Conservation (phyloP, 2,888 invertebrate genomes). For the Chloroclysta siterata region DNA sequence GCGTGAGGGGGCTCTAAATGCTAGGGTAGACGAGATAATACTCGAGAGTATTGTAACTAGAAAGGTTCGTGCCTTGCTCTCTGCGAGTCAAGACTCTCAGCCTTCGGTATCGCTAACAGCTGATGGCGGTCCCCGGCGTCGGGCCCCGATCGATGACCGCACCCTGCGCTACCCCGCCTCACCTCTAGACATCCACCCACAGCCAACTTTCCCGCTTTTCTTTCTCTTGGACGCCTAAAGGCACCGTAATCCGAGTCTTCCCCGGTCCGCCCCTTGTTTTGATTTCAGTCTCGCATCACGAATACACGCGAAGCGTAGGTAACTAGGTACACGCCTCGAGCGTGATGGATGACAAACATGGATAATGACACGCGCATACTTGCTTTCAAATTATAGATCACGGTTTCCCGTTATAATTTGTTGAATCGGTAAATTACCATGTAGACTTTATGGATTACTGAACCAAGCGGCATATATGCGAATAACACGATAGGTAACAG, state of each 20-base stretch:
- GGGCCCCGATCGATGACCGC: conserved; percentile 77
- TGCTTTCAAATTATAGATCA: conserved; percentile 34
- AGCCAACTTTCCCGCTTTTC: conserved; percentile 78
- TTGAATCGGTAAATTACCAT: conserved; percentile 34
- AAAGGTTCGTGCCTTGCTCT: conserved; percentile 34
- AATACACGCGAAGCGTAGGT: conserved; percentile 33
- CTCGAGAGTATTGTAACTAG: conserved; percentile 36
- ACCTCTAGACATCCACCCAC: conserved; percentile 63
- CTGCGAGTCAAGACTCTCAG: conserved; percentile 50
- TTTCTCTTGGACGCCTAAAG: conserved; percentile 60
- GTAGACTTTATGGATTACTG: conserved; percentile 21
- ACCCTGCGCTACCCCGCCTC: conserved; percentile 66
- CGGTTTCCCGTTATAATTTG: conserved; percentile 36
- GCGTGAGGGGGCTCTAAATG: conserved; percentile 40
- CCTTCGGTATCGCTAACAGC: conserved; percentile 66
- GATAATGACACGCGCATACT: conserved; percentile 36
- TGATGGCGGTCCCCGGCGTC: conserved; percentile 71
- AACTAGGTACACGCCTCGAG: conserved; percentile 41
- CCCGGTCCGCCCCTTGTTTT: conserved; percentile 48
- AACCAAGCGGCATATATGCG: background rate
- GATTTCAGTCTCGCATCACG: conserved; percentile 48
- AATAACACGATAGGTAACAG: background rate
- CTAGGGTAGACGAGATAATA: conserved; percentile 35
- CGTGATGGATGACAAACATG: conserved; percentile 58
- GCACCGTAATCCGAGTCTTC: conserved; percentile 48